A percentile compares a stretch with the other conserved stretches of the same genome.
These are phyloP conservation scores for Procavia capensis DNA, from an alignment of 2,113 vertebrate genomes.

Conservation along the genomic window DNA sequence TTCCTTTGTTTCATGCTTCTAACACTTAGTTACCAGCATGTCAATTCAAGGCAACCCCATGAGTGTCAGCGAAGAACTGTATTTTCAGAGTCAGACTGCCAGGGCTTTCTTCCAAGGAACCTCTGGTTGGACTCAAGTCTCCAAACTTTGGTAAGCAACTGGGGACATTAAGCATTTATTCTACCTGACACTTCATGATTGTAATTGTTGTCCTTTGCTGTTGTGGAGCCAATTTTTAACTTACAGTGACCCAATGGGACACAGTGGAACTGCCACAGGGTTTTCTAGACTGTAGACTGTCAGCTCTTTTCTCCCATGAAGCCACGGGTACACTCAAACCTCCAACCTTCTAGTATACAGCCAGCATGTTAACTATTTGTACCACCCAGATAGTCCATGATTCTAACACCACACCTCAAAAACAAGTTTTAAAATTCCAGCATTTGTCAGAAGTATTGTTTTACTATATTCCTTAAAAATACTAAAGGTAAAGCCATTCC, in stretches of 20 bases:
- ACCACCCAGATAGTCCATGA: background rate
- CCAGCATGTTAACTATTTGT: background rate
- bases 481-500: constrained; percentile 8
- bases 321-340: background rate
- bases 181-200: background rate
- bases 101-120: background rate
- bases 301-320: background rate
- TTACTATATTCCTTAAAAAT: constrained; percentile 33
- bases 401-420: background rate
- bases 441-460: background rate
- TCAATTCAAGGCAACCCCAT: background rate
- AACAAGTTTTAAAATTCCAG: background rate
- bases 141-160: background rate
- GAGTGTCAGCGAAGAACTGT: background rate
- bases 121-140: background rate
- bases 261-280: background rate
- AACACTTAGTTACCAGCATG: background rate
- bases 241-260: background rate
- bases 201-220: background rate
- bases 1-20: constrained; percentile 5
- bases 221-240: background rate
- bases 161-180: background rate
- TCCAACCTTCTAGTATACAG: background rate
- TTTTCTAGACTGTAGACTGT: background rate
- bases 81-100: background rate